phyloP scores from a whole-genome alignment of 2,797 vertebrate species.

The Anomalospiza imberbis region DNA sequence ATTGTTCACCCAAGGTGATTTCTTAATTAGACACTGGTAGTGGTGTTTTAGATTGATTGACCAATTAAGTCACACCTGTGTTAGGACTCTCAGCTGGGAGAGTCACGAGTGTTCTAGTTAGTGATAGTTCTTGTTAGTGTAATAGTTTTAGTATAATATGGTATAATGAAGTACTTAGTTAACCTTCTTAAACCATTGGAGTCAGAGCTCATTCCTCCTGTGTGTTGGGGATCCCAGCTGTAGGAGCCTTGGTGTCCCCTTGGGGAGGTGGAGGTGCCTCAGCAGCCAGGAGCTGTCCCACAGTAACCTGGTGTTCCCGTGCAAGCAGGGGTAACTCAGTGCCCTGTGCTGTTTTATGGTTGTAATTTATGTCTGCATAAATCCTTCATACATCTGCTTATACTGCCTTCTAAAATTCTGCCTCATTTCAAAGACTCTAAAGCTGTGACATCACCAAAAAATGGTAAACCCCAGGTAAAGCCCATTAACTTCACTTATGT shows the following conservation, averaged over 20 bases:
- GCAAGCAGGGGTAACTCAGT: not conserved
- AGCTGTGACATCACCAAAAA: not conserved
- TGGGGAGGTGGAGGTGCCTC: not conserved
- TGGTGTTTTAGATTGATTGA: too few relatives aligned
- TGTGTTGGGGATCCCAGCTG: too few relatives aligned
- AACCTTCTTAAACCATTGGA: too few relatives aligned
- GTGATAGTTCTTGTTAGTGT: too few relatives aligned
- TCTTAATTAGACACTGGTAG: too few relatives aligned
- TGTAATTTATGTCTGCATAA: not conserved
- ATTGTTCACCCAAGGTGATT: too few relatives aligned
- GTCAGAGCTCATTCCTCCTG: too few relatives aligned
- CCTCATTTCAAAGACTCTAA: not conserved
- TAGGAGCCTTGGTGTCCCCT: not conserved
- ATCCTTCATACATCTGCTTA: not conserved
- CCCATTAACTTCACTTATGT: not conserved
- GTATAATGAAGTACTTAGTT: too few relatives aligned
- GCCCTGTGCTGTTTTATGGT: accelerated
- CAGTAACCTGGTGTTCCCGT: accelerated
- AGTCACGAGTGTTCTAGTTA: too few relatives aligned
- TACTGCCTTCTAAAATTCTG: accelerated
- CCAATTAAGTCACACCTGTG: too few relatives aligned
- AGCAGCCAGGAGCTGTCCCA: not conserved
- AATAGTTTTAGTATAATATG: too few relatives aligned
- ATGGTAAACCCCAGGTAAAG: not conserved
- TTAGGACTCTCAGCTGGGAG: too few relatives aligned